Evolutionary conservation across 1,140 invertebrate species (phyloP), one percentile per base, ranked within the genome.

Genomic region (Limonius californicus): DNA sequence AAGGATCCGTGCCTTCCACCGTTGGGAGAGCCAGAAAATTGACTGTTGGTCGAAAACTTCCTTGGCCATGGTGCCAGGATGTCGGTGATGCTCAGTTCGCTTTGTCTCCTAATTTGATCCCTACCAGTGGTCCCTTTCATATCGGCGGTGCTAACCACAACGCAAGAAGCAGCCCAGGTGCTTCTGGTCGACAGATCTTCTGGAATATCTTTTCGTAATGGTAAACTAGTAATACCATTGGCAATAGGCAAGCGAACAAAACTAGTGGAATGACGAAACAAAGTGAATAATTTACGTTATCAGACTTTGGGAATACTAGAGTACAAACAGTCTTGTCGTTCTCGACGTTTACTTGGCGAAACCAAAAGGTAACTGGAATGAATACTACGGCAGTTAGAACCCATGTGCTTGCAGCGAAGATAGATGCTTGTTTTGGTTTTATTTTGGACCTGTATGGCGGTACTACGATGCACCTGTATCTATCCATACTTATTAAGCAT

Each of bases 151-250:
- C 67, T 72, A 45, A 80, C 77, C 69, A 78, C 75, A 0, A 80
- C 79, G 62, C 79, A 81, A 3, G 80, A 75, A 4, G 77, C 76
- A 0, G 79, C 76, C 81, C 82, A 83, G 55, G 80, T 69, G 57
- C 76, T 78, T 63, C 80, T 75, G 0, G 80, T 82, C 15, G 80
- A 76, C 43, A 64, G 50, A 84, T 79, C 57, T 83, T 83, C 59
- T 80, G 77, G 63, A 85, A 84, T 57, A 85, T 84, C 56, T 77
- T 72, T 47, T 83, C 80, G 71, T 84, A 84, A 69, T 84, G 80
- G 70, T 80, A 81, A 23, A 84, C 80, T 12, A 84, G 69, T 6
- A 84, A 73, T 0, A 72, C 70, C 79, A 85, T 83, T 0, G 84
- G 84, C 23, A 84, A 68, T 1, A 85, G 61, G 63, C 81, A 82